A percentile compares a stretch with the other conserved stretches of the same genome.
Evolutionary conservation across 1,140 invertebrate genomes (phyloP).

Genomic region (Geopemphigus sp.): DNA sequence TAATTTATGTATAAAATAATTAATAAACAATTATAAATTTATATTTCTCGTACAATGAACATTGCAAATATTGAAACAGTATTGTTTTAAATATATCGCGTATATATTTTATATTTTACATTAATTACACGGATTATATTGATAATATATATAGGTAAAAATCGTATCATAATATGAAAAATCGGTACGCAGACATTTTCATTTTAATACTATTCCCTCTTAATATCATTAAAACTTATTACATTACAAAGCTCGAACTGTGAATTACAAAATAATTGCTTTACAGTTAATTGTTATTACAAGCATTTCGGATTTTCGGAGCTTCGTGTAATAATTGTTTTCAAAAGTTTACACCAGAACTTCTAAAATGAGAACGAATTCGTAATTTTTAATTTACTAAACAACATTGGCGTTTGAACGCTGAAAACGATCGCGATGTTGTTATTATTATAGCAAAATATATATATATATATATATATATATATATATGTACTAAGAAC

Average conservation of each 20-base stretch:
- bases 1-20: too few relatives aligned
- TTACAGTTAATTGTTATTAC: slow-evolving; percentile 6
- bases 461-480: too few relatives aligned
- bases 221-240: not conserved
- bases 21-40: too few relatives aligned
- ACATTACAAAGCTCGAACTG: not conserved
- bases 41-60: not conserved
- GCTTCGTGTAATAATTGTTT: not conserved
- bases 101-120: too few relatives aligned
- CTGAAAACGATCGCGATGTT: not conserved
- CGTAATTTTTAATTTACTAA: slow-evolving; percentile 3
- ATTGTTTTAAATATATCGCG: not conserved
- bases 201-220: not conserved
- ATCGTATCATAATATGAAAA: too few relatives aligned
- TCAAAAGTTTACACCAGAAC: not conserved
- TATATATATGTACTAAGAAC: not conserved
- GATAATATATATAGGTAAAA: too few relatives aligned
- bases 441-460: not conserved
- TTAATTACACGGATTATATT: too few relatives aligned
- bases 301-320: not conserved
- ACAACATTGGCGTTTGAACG: not conserved
- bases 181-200: not conserved
- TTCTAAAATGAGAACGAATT: not conserved
- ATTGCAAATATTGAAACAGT: not conserved
- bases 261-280: not conserved